phyloP scores from a whole-genome alignment of 1,140 invertebrate species.

The Drosophila parvula region DNA sequence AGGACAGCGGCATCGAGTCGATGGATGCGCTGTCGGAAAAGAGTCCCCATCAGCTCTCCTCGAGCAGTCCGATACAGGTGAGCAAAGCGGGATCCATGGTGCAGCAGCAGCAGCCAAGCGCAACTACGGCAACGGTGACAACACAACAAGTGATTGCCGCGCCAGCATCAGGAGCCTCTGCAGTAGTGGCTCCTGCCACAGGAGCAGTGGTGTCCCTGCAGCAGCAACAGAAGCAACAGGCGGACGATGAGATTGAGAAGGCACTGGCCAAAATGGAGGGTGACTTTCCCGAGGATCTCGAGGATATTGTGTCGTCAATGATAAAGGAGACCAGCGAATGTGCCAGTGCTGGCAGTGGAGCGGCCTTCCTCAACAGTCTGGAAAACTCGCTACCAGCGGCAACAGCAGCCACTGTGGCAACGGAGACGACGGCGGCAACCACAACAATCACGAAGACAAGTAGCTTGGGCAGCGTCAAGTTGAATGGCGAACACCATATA shows the following conservation, averaged over 20 bases:
- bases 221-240: slow-evolving; percentile 54
- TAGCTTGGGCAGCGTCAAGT: slow-evolving; percentile 42
- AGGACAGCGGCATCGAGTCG: slow-evolving; percentile 96
- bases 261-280: slow-evolving; percentile 88
- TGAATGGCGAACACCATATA: slow-evolving; percentile 74
- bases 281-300: slow-evolving; percentile 74
- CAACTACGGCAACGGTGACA: slow-evolving; percentile 3
- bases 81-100: slow-evolving; percentile 46
- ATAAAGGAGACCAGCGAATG: slow-evolving; percentile 48
- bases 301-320: slow-evolving; percentile 57
- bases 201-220: slow-evolving; percentile 83
- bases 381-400: slow-evolving; percentile 30
- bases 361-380: slow-evolving; percentile 14
- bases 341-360: slow-evolving; percentile 6
- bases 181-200: not conserved
- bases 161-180: slow-evolving; percentile 1
- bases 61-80: slow-evolving; percentile 79
- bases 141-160: slow-evolving; percentile 5
- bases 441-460: slow-evolving; percentile 30
- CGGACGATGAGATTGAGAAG: slow-evolving; percentile 87
- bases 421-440: slow-evolving; percentile 1
- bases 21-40: slow-evolving; percentile 97
- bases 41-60: slow-evolving; percentile 92
- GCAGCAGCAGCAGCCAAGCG: slow-evolving; percentile 14
- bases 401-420: slow-evolving; percentile 20